These are phyloP conservation scores for Microdon myrmicae DNA, from an alignment of 2,888 invertebrate species.

Conservation along the genomic window DNA sequence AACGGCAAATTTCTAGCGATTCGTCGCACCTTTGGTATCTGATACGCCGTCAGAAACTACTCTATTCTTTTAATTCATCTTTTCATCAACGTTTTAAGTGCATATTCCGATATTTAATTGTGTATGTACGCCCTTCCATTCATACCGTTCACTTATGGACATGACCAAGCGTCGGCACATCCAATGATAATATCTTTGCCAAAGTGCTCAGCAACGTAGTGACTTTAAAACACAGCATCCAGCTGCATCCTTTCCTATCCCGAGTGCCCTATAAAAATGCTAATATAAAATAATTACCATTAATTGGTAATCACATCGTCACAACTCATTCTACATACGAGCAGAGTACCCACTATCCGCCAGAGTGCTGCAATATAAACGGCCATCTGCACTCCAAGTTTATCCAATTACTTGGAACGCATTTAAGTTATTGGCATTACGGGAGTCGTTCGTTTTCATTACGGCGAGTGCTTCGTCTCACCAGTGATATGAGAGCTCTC, in stretches of 20 bases:
- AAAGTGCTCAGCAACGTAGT: not conserved
- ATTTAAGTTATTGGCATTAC: constrained; percentile 53
- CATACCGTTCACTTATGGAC: not conserved
- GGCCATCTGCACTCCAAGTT: constrained; percentile 42
- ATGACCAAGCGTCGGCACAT: constrained; percentile 19
- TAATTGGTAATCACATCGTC: constrained; percentile 55
- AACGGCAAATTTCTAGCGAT: no score
- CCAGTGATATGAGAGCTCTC: constrained; percentile 9
- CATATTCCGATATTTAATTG: constrained; percentile 4
- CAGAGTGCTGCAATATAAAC: constrained; percentile 4
- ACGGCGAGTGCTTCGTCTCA: constrained; percentile 17
- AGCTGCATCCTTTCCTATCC: constrained; percentile 13
- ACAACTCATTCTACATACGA: constrained; percentile 42
- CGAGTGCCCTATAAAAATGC: constrained; percentile 51
- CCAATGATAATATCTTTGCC: constrained; percentile 13
- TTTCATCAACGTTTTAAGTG: not conserved
- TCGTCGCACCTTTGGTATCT: no score
- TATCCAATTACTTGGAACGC: constrained; percentile 52
- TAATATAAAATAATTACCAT: constrained; percentile 59
- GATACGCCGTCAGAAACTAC: no score
- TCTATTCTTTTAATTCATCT: constrained; percentile 1
- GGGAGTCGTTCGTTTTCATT: constrained; percentile 54
- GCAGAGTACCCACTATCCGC: constrained; percentile 7
- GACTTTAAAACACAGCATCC: no score
- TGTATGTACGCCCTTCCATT: constrained; percentile 2